Conservation (phyloP, 2,113 vertebrate genomes). For the Prunella himalayana region DNA sequence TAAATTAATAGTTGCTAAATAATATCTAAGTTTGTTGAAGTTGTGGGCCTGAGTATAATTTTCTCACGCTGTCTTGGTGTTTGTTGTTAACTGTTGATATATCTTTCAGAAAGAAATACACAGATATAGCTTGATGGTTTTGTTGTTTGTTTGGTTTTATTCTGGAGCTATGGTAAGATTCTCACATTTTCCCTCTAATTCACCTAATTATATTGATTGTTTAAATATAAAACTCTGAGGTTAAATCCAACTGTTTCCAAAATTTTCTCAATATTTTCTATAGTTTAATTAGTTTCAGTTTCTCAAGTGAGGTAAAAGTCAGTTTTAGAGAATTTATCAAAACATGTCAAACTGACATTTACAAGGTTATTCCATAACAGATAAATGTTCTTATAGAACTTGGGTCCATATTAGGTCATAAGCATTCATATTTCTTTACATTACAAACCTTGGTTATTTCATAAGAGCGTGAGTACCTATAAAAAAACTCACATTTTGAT, state of each 20-base stretch:
- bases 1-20: background rate
- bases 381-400: background rate
- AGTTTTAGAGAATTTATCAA: background rate
- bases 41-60: background rate
- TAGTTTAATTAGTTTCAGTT: background rate
- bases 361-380: background rate
- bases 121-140: background rate
- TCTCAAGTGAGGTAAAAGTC: background rate
- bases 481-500: background rate
- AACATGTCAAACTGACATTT: background rate
- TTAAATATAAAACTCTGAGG: background rate
- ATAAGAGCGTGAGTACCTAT: background rate
- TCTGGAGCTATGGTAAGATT: background rate
- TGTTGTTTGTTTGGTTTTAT: background rate
- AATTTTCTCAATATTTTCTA: background rate
- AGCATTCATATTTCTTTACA: background rate
- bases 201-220: background rate
- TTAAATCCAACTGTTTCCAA: background rate
- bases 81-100: background rate
- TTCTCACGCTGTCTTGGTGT: background rate
- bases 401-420: background rate
- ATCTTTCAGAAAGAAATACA: background rate
- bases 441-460: background rate
- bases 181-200: background rate
- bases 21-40: background rate